Evolutionary conservation across 2,888 invertebrate species (phyloP).

Genomic region (Tetanocera ferruginea): DNA sequence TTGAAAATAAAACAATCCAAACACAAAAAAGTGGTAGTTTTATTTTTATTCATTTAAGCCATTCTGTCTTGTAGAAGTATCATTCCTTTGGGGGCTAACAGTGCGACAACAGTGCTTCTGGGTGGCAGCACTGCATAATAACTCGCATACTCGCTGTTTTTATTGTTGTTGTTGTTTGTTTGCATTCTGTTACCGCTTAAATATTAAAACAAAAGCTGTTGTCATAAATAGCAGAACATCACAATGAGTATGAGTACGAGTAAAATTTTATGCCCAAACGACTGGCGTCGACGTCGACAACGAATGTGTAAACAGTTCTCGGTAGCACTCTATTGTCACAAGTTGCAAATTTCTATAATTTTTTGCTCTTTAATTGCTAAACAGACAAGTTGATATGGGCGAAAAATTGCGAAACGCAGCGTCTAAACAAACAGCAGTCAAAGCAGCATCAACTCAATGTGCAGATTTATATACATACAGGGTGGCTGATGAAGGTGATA

Average conservation of each 20-base stretch:
- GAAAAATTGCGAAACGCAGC: constrained; percentile 18
- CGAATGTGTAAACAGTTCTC: background rate
- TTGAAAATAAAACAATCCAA: background rate
- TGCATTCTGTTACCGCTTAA: constrained; percentile 50
- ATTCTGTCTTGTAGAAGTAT: background rate
- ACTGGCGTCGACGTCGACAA: constrained; percentile 2
- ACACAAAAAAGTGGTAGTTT: background rate
- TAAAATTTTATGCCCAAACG: constrained; percentile 59
- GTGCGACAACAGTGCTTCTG: constrained; percentile 8
- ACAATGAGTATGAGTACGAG: constrained; percentile 50
- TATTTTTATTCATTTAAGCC: background rate
- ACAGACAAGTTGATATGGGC: constrained; percentile 60
- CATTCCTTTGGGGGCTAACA: background rate
- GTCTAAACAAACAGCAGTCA: constrained; percentile 60
- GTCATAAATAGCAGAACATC: constrained; percentile 65
- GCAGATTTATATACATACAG: constrained; percentile 68
- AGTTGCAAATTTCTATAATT: constrained; percentile 27
- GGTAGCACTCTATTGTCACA: background rate
- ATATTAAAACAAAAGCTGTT: constrained; percentile 64
- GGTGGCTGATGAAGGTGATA: no score
- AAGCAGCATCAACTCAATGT: constrained; percentile 63
- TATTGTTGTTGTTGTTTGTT: constrained; percentile 30
- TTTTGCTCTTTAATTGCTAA: constrained; percentile 68
- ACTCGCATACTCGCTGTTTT: background rate
- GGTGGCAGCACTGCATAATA: constrained; percentile 29